Conservation (phyloP, 2,888 invertebrate genomes). For the Drosophila meridionalis region DNA sequence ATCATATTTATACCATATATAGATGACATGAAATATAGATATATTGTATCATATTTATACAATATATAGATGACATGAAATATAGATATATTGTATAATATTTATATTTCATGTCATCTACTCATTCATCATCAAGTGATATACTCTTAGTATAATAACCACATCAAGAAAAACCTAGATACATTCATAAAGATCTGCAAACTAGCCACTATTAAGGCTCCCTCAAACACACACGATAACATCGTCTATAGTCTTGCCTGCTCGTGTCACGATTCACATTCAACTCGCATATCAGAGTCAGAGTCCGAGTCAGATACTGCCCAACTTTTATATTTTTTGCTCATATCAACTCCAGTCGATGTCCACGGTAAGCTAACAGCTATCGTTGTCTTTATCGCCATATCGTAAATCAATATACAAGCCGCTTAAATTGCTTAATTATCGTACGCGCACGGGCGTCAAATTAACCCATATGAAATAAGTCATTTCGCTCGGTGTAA, state of each 20-base stretch:
- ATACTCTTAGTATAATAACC: neutral
- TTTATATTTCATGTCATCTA: neutral
- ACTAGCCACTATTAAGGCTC: too few species aligned
- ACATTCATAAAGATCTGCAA: neutral
- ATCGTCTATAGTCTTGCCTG: neutral
- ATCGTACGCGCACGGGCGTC: slow-evolving; percentile 70
- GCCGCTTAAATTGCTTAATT: slow-evolving; percentile 83
- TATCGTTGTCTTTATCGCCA: slow-evolving; percentile 45
- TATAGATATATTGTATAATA: too few species aligned
- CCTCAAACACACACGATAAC: neutral
- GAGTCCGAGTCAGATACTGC: neutral
- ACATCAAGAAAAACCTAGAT: neutral
- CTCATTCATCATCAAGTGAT: neutral
- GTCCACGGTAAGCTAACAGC: slow-evolving; percentile 49
- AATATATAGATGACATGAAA: too few species aligned
- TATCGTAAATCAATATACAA: slow-evolving; percentile 76
- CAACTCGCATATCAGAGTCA: neutral
- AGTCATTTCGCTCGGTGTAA: slow-evolving; percentile 74
- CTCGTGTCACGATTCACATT: neutral
- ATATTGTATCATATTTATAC: neutral
- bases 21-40: too few species aligned
- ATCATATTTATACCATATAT: too few species aligned
- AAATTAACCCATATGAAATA: slow-evolving; percentile 73
- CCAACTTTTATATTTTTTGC: slow-evolving; percentile 18
- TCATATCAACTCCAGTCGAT: slow-evolving; percentile 34